These are phyloP conservation scores for Balaeniceps rex DNA, from an alignment of 2,113 vertebrate species.

Conservation along the genomic window DNA sequence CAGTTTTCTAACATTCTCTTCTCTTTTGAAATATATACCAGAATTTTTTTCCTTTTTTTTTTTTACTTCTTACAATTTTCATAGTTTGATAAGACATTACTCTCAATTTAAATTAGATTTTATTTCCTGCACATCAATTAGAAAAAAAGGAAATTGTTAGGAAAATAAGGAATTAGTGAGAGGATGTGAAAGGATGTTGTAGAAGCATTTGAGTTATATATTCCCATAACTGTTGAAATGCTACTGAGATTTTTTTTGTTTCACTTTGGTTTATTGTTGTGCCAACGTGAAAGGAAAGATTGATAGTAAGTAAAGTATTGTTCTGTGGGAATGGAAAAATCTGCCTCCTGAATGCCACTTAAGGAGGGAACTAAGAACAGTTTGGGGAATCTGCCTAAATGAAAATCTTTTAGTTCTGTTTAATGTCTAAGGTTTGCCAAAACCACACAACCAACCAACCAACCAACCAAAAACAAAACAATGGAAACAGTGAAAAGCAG, in stretches of 20 bases:
- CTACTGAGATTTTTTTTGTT: not conserved
- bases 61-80: not conserved
- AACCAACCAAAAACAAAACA: not conserved
- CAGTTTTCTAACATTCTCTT: not conserved
- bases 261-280: not conserved
- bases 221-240: not conserved
- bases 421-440: not conserved
- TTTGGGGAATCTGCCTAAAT: not conserved
- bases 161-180: not conserved
- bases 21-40: not conserved
- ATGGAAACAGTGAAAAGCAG: not conserved
- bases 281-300: not conserved
- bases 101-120: not conserved
- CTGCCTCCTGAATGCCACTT: not conserved
- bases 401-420: not conserved
- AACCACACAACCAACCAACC: not conserved
- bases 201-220: not conserved
- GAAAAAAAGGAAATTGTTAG: not conserved
- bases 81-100: not conserved
- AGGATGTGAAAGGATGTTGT: not conserved
- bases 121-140: not conserved
- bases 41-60: too few species aligned
- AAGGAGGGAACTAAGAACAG: not conserved
- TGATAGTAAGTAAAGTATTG: not conserved
- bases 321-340: not conserved